These are phyloP conservation scores for Aspidiotus rigidus DNA, from an alignment of 2,888 invertebrate species.

Conservation along the genomic window DNA sequence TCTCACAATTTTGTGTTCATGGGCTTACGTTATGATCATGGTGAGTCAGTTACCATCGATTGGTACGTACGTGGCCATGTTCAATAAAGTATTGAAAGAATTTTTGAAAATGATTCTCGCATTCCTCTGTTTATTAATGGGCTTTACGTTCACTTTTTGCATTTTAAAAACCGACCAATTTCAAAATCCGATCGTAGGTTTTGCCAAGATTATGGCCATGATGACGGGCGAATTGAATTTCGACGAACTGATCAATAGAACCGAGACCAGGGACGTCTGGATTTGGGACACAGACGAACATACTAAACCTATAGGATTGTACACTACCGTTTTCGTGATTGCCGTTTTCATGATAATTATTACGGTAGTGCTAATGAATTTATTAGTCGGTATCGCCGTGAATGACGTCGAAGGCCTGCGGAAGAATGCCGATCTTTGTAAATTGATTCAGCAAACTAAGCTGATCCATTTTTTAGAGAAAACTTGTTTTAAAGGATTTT, in stretches of 20 bases:
- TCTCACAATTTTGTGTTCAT: constrained; percentile 72
- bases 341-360: constrained; percentile 66
- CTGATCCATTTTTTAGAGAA: constrained; percentile 74
- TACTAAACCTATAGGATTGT: constrained; percentile 60
- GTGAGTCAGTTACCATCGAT: constrained; percentile 79
- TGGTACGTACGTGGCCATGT: constrained; percentile 85
- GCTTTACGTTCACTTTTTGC: constrained; percentile 79
- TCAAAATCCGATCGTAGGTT: constrained; percentile 72
- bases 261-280: constrained; percentile 39
- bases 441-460: constrained; percentile 73
- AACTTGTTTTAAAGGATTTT: constrained; percentile 67
- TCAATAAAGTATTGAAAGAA: constrained; percentile 75
- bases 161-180: constrained; percentile 78
- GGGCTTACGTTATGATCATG: constrained; percentile 83
- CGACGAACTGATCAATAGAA: constrained; percentile 56
- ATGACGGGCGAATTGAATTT: constrained; percentile 77
- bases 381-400: constrained; percentile 76
- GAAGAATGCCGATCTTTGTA: constrained; percentile 74
- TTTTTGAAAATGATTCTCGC: constrained; percentile 75
- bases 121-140: constrained; percentile 72
- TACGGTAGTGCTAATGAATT: constrained; percentile 75
- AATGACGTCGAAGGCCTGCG: constrained; percentile 78
- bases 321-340: constrained; percentile 60
- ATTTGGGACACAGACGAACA: constrained; percentile 7
- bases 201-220: constrained; percentile 76